A percentile compares a stretch with the other conserved stretches of the same genome.
Evolutionary conservation across 2,797 vertebrate species (phyloP).

Genomic region (Loriculus beryllinus): DNA sequence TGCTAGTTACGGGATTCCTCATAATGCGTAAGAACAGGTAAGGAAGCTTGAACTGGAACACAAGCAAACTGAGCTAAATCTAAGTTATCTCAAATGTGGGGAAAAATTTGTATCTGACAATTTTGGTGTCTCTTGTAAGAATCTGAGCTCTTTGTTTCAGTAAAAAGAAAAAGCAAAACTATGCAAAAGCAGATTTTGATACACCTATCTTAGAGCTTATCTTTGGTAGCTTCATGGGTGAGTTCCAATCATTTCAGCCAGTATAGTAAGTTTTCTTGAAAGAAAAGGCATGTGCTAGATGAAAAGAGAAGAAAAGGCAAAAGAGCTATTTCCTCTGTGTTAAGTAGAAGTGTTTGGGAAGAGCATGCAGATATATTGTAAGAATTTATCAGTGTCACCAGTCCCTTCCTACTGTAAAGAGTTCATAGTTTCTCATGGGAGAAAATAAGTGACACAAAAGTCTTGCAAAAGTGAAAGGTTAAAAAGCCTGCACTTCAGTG

Average conservation of each 20-base stretch:
- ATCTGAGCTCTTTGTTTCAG: not conserved
- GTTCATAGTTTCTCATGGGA: not conserved
- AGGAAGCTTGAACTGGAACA: not conserved
- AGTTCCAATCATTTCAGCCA: not conserved
- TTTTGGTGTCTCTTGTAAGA: not conserved
- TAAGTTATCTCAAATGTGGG: not conserved
- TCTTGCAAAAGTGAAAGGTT: constrained; percentile 25
- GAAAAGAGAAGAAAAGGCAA: no score
- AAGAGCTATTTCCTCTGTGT: not conserved
- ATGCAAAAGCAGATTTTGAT: not conserved
- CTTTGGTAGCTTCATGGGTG: not conserved
- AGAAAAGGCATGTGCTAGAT: not conserved
- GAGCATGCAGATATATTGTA: not conserved
- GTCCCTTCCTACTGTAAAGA: not conserved
- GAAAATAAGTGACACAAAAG: not conserved
- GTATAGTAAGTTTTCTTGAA: not conserved
- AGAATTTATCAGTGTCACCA: not conserved
- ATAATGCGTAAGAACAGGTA: not conserved
- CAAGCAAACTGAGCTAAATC: not conserved
- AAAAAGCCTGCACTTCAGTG: not conserved
- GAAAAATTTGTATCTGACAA: not conserved
- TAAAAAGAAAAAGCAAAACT: not conserved
- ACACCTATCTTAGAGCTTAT: not conserved
- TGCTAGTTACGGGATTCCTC: not conserved
- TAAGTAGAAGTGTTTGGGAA: not conserved